These are phyloP conservation scores for Plusia festucae DNA, from an alignment of 2,888 invertebrate genomes.

Conservation along the genomic window DNA sequence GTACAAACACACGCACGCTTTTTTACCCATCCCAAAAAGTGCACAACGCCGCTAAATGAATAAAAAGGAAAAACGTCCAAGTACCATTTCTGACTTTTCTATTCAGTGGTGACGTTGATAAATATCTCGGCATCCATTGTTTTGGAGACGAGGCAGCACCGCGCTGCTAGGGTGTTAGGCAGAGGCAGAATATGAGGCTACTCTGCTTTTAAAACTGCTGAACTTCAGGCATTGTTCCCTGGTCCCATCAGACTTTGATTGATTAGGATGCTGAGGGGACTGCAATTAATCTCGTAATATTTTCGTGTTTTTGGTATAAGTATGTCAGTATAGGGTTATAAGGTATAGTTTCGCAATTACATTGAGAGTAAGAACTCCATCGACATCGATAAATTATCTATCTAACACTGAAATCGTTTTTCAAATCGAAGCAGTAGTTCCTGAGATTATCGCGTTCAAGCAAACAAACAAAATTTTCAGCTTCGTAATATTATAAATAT, in stretches of 20 bases:
- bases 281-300: not conserved
- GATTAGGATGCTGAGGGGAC: not conserved
- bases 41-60: no score
- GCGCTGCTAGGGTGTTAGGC: slow-evolving; percentile 13
- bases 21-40: no score
- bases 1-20: no score
- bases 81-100: not conserved
- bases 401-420: no score
- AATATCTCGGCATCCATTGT: slow-evolving; percentile 42
- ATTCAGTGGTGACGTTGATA: slow-evolving; percentile 27
- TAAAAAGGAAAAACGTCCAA: not conserved
- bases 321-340: not conserved
- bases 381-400: no score
- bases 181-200: slow-evolving; percentile 10
- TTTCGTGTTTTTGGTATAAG: not conserved
- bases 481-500: no score
- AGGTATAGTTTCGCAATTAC: no score
- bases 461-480: no score
- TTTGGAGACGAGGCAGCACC: slow-evolving; percentile 19
- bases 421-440: no score
- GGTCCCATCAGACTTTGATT: not conserved
- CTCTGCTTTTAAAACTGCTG: slow-evolving; percentile 7
- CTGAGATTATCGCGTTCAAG: no score
- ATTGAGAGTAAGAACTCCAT: no score
- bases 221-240: not conserved